Conservation (phyloP, 2,113 vertebrate genomes). For the Corythaeola cristata region DNA sequence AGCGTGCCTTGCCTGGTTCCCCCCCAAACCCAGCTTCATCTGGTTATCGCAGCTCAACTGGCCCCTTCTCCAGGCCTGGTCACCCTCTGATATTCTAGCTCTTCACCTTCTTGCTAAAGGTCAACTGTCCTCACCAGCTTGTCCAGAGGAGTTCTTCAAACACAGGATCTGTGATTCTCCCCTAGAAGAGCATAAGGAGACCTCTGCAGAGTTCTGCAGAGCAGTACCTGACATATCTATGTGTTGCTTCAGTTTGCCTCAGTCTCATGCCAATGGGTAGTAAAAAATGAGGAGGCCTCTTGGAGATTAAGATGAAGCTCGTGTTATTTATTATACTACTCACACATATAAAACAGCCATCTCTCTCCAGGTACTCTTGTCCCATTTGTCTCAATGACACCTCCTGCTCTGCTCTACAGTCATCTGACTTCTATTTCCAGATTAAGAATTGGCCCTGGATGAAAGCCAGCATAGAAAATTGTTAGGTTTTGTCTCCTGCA, state of each 20-base stretch:
- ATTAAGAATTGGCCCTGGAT: background rate
- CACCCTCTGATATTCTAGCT: background rate
- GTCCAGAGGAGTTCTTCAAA: background rate
- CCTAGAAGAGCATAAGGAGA: background rate
- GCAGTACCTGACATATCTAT: background rate
- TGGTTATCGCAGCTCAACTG: background rate
- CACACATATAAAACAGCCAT: background rate
- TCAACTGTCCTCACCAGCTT: background rate
- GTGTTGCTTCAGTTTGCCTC: background rate
- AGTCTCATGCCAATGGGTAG: background rate
- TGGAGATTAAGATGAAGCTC: background rate
- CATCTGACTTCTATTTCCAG: background rate
- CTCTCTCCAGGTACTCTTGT: background rate
- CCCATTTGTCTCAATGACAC: background rate
- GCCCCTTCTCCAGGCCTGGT: background rate
- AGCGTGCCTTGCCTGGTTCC: fast-evolving
- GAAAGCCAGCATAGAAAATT: background rate
- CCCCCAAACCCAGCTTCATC: background rate
- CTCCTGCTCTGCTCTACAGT: background rate
- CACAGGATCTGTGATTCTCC: background rate
- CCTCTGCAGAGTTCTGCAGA: background rate
- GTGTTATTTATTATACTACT: background rate
- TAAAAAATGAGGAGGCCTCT: background rate
- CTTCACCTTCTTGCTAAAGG: background rate
- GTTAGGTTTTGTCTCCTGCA: background rate